Conservation (phyloP, 23 tunicate genomes). For the Phallusia fumigata region DNA sequence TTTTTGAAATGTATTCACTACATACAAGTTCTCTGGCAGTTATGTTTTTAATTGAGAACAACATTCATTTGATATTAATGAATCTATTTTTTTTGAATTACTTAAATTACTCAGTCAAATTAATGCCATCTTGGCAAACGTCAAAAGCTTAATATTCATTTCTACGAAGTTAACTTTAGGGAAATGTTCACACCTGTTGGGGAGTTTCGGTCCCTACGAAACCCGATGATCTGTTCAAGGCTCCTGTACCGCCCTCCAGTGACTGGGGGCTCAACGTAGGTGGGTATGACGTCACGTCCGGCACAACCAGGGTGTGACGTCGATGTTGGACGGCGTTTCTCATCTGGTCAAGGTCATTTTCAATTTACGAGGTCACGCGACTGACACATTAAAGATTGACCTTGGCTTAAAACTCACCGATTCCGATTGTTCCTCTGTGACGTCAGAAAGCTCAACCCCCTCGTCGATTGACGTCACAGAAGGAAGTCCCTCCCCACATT, state of each 20-base stretch:
- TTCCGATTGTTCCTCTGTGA: slow-evolving; percentile 37
- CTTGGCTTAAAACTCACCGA: slow-evolving; percentile 21
- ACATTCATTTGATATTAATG: too few relatives aligned
- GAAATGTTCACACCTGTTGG: neutral
- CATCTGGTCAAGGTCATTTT: slow-evolving; percentile 28
- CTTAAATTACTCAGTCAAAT: too few relatives aligned
- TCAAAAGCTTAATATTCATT: too few relatives aligned
- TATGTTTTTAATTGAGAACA: too few relatives aligned
- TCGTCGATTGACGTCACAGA: slow-evolving; percentile 68
- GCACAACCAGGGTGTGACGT: slow-evolving; percentile 64
- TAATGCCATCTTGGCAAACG: too few relatives aligned
- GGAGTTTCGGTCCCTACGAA: neutral
- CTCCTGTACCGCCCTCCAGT: neutral
- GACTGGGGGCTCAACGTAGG: neutral
- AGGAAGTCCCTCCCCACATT: slow-evolving; percentile 49
- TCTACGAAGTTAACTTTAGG: too few relatives aligned
- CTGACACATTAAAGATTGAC: neutral
- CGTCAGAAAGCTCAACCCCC: slow-evolving; percentile 41
- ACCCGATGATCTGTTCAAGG: neutral
- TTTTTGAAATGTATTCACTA: too few relatives aligned
- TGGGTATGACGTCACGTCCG: slow-evolving; percentile 30
- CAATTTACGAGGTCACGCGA: neutral
- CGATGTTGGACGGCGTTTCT: slow-evolving; percentile 29
- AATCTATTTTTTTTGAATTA: too few relatives aligned
- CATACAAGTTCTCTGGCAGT: too few relatives aligned